These are phyloP conservation scores for Chrysotoxum bicinctum DNA, from an alignment of 2,888 invertebrate genomes.

Conservation along the genomic window DNA sequence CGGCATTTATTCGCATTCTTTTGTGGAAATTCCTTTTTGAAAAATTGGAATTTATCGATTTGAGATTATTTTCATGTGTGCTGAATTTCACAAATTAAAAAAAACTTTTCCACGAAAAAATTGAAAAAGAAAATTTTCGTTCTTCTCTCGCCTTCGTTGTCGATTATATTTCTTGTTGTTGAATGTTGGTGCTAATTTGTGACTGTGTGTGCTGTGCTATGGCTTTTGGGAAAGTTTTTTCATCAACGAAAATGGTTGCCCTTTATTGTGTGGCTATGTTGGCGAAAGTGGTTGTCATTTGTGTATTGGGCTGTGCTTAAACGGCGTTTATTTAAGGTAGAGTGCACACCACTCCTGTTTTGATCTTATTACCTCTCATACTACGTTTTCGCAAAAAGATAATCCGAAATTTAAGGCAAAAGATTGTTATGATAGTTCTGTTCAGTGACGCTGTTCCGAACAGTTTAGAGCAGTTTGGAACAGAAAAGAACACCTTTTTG, in stretches of 20 bases:
- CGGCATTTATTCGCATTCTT: conserved; percentile 71
- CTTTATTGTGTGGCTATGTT: neutral
- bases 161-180: conserved; percentile 61
- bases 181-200: conserved; percentile 19
- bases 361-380: too few species aligned
- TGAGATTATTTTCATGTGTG: conserved; percentile 21
- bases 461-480: too few species aligned
- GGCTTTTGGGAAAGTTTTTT: conserved; percentile 43
- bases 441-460: too few species aligned
- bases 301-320: neutral
- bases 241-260: conserved; percentile 42
- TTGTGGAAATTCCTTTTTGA: conserved; percentile 35
- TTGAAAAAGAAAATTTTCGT: conserved; percentile 46
- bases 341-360: too few species aligned
- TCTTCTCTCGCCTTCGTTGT: conserved; percentile 56
- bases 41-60: conserved; percentile 30
- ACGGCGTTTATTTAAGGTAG: too few species aligned
- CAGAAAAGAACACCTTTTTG: too few species aligned
- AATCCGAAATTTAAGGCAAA: too few species aligned
- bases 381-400: too few species aligned
- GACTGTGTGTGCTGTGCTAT: conserved; percentile 1
- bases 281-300: conserved; percentile 23
- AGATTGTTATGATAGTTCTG: too few species aligned
- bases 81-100: conserved; percentile 24
- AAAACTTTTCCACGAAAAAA: conserved; percentile 49